Evolutionary conservation across 2,113 vertebrate genomes (phyloP).

Genomic region (Boulengeromyrus knoepffleri): DNA sequence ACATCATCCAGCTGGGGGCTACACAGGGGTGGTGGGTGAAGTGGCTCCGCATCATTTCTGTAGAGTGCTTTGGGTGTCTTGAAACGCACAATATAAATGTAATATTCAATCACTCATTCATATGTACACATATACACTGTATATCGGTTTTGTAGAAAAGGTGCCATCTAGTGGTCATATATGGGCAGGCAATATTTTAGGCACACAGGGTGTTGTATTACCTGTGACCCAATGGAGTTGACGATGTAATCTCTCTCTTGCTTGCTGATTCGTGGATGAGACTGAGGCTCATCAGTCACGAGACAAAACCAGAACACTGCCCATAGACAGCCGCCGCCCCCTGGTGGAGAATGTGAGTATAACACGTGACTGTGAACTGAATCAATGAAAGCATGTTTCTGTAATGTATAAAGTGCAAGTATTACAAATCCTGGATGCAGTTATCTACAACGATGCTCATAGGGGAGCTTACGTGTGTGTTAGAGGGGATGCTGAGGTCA

Average conservation of each 20-base stretch:
- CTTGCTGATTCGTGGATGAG: slow-evolving; percentile 64
- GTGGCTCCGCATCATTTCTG: background rate
- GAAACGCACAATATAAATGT: background rate
- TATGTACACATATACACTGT: background rate
- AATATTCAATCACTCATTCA: background rate
- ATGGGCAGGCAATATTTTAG: background rate
- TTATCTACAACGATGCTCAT: background rate
- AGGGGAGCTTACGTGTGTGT: background rate
- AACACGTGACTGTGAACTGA: slow-evolving; percentile 25
- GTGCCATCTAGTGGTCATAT: background rate
- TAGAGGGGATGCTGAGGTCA: background rate
- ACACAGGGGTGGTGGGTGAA: background rate
- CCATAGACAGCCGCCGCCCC: slow-evolving; percentile 61
- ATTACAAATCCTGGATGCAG: background rate
- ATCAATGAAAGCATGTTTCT: background rate
- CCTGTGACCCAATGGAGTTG: slow-evolving; percentile 57
- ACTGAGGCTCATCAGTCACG: slow-evolving; percentile 64
- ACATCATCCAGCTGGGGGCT: too few species aligned
- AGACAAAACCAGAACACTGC: slow-evolving; percentile 65
- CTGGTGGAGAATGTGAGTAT: slow-evolving; percentile 46
- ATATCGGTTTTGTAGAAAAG: background rate
- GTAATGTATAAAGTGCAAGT: too few species aligned
- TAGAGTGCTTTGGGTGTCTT: background rate
- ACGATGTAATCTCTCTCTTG: slow-evolving; percentile 66
- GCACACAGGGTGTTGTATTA: background rate